A percentile compares a stretch with the other conserved stretches of the same genome.
Conservation (phyloP, 2,113 vertebrate genomes). For the Paraplagusia blochii region DNA sequence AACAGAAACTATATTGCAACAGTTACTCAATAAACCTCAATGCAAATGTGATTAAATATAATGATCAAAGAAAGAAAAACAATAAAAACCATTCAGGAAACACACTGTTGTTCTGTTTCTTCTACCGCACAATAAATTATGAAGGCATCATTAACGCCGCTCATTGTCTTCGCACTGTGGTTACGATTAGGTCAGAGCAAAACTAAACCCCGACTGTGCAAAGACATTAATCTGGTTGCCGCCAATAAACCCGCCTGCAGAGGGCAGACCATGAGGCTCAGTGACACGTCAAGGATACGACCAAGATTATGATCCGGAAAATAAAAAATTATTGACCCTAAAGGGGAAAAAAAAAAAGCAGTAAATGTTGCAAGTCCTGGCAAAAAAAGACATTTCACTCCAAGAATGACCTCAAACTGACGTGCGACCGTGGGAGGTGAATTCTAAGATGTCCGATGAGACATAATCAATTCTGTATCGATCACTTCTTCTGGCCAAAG, state of each 20-base stretch:
- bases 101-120: background rate
- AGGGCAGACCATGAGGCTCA: background rate
- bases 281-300: conserved; percentile 37
- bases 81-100: background rate
- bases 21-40: background rate
- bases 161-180: conserved; percentile 14
- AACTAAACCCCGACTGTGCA: background rate
- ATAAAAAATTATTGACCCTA: conserved; percentile 30
- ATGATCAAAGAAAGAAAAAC: background rate
- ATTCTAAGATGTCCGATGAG: background rate
- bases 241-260: too few species aligned
- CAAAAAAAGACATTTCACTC: background rate
- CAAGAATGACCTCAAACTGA: background rate
- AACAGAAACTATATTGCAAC: background rate
- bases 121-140: background rate
- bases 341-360: conserved; percentile 18
- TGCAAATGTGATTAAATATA: background rate
- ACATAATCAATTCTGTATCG: too few species aligned
- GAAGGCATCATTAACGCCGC: conserved; percentile 12
- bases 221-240: too few species aligned
- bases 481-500: too few species aligned
- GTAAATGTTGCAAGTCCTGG: conserved; percentile 4
- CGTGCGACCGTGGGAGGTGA: background rate
- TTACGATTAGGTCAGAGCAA: background rate
- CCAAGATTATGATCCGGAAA: conserved; percentile 25